phyloP scores from a whole-genome alignment of 2,113 vertebrate species.

The Labeo rohita region DNA sequence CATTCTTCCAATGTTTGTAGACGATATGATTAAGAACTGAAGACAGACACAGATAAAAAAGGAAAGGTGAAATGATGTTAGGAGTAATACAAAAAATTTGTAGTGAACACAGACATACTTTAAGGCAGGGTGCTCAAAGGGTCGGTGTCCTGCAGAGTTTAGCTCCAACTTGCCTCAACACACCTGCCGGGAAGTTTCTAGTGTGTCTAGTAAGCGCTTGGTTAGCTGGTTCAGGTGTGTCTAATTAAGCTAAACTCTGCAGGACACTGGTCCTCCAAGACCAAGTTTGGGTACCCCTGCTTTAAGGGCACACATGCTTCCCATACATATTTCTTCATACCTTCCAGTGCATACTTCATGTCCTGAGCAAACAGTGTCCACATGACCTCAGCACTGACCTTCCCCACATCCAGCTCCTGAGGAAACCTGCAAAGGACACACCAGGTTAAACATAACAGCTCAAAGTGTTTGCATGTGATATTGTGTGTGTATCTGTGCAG shows the following conservation, averaged over 20 bases:
- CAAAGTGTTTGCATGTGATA: slow-evolving; percentile 14
- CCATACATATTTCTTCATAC: slow-evolving; percentile 71
- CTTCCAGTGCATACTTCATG: slow-evolving; percentile 97
- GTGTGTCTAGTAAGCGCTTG: too few relatives aligned
- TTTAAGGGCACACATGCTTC: not conserved
- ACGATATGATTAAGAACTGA: slow-evolving; percentile 72
- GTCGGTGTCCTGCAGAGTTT: too few relatives aligned
- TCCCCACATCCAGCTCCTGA: slow-evolving; percentile 91
- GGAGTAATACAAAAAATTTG: not conserved
- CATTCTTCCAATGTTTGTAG: slow-evolving; percentile 63
- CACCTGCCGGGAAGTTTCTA: too few relatives aligned
- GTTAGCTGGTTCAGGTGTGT: too few relatives aligned
- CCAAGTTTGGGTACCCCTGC: too few relatives aligned
- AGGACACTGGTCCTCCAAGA: too few relatives aligned
- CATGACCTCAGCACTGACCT: slow-evolving; percentile 96
- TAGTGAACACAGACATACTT: slow-evolving; percentile 10
- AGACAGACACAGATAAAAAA: slow-evolving; percentile 26
- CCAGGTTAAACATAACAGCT: not conserved
- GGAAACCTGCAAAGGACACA: slow-evolving; percentile 79
- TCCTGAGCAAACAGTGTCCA: slow-evolving; percentile 97
- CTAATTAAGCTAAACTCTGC: too few relatives aligned
- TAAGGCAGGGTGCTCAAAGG: too few relatives aligned
- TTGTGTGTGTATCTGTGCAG: slow-evolving; percentile 15
- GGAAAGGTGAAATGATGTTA: not conserved
- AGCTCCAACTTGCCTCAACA: too few relatives aligned